These are phyloP conservation scores for Eurypyga helias DNA, from an alignment of 2,113 vertebrate species.

Conservation along the genomic window DNA sequence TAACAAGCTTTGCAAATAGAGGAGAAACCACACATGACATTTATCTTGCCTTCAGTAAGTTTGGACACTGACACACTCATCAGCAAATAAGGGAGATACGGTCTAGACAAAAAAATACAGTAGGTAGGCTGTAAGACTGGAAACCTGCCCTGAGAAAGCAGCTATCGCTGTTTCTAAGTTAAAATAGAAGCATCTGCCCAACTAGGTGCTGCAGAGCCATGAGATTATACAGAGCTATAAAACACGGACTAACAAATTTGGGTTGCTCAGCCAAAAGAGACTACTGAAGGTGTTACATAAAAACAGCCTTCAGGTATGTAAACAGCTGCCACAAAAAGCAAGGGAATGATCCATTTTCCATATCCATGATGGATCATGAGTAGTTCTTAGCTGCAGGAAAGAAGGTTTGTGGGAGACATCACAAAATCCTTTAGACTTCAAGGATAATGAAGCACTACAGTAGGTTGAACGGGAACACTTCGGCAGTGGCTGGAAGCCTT, in stretches of 20 bases:
- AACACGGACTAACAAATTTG: background rate
- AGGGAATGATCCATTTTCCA: background rate
- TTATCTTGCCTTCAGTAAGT: slow-evolving; percentile 3
- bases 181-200: background rate
- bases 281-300: background rate
- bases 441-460: background rate
- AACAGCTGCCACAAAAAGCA: background rate
- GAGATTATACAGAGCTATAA: background rate
- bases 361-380: background rate
- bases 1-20: slow-evolving; percentile 32
- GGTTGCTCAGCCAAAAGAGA: background rate
- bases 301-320: background rate
- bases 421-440: background rate
- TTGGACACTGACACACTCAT: background rate
- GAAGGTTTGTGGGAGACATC: background rate
- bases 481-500: background rate
- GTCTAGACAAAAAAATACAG: background rate
- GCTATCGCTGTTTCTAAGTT: background rate
- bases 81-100: background rate
- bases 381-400: background rate
- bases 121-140: background rate
- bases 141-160: background rate
- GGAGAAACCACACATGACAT: slow-evolving; percentile 21
- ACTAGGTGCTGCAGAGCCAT: background rate
- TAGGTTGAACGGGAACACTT: background rate